A percentile compares a stretch with the other conserved stretches of the same genome.
Conservation (phyloP, 2,888 invertebrate genomes). For the Phoronis australis region DNA sequence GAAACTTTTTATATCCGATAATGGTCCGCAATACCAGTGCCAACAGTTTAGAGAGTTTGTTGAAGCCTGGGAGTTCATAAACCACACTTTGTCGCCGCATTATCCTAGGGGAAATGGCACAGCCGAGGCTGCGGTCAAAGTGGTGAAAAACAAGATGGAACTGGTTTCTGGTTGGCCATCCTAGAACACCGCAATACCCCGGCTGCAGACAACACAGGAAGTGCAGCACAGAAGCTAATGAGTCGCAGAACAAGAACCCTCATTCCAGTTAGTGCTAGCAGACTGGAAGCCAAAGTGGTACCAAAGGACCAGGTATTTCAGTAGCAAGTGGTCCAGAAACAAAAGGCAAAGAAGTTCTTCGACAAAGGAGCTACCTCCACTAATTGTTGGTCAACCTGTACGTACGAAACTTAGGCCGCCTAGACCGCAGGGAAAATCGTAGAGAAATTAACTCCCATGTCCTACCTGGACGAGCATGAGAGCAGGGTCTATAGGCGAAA, state of each 20-base stretch:
- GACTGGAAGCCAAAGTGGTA: neutral
- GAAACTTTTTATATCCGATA: slow-evolving; percentile 11
- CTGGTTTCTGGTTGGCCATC: neutral
- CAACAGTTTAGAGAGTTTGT: neutral
- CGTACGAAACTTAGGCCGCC: neutral
- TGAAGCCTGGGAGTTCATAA: neutral
- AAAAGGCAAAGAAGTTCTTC: neutral
- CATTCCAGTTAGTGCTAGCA: neutral
- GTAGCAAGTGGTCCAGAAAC: neutral
- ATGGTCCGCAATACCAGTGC: slow-evolving; percentile 13
- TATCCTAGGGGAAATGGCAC: neutral
- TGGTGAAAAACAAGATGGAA: neutral
- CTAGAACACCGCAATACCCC: neutral
- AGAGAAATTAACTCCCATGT: neutral
- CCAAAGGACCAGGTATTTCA: neutral
- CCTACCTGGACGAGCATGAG: neutral
- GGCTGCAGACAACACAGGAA: neutral
- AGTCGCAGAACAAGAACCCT: neutral
- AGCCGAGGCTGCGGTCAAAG: neutral
- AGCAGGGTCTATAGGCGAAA: neutral
- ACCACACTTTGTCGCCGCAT: neutral
- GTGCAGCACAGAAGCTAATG: neutral
- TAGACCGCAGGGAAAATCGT: neutral
- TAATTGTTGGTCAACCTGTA: neutral
- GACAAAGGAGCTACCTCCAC: neutral